Evolutionary conservation across 2,113 vertebrate genomes (phyloP), one percentile per base, ranked within the genome.

Genomic region (Plestiodon gilberti): DNA sequence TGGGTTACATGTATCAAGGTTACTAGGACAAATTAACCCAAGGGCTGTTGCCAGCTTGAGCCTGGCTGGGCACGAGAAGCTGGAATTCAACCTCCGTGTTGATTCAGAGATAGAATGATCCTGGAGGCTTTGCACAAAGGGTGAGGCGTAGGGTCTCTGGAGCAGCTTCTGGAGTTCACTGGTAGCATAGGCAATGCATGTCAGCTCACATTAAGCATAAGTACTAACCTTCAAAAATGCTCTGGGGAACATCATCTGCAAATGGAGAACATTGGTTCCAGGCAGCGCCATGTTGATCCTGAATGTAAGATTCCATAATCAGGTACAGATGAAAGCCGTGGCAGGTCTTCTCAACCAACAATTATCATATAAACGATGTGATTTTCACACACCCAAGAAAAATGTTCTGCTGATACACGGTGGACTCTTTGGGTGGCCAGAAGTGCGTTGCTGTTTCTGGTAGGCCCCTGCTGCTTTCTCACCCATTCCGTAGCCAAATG

Each of bases 231-330:
- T 73, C 40, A 79, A 33, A 30, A 25, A 55, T 55, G 78, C 85
- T 88, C 75, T 76, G 70, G 83, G 82, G 91, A 84, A 70, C 0
- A 6, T 10, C 30, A 93, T 84, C 83, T 75, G 30, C 40, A 62
- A 5, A 25, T 75, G 61, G n/a, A 81, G 40, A 67, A 91, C 13
- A 48, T 43, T 0, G 1, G 75, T 17, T 75, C 88, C 84, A 33
- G 28, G 80, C 48, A 90, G 82, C 28, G 30, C 59, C 3, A 86
- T 3, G 52, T 89, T 80, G 38, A 3, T 64, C 87, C 35, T 18
- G 43, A 88, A 91, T 85, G 74, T 82, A 48, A 90, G 52, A 86
- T 81, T 86, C 75, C 79, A 52, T 75, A 92, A 55, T 84, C 52
- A 70, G 20, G 81, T 0, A 40, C 10, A 0, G 13, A 14, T 20